Conservation (phyloP, 2,797 vertebrate genomes). For the Cottoperca gobio region DNA sequence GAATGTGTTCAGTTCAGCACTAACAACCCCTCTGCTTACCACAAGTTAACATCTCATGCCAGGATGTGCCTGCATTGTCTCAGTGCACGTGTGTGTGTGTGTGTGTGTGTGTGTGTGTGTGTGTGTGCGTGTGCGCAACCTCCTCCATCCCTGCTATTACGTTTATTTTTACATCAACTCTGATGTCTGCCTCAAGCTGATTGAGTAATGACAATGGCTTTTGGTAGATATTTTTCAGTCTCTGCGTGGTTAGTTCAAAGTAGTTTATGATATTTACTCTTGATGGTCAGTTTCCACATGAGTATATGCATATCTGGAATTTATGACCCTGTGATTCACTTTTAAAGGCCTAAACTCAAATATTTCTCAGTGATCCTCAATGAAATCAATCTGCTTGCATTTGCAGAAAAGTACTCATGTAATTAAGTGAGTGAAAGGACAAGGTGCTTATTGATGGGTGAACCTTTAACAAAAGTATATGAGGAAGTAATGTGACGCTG, state of each 20-base stretch:
- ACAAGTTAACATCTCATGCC: slow-evolving; percentile 43
- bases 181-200: neutral
- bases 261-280: slow-evolving; percentile 17
- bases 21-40: slow-evolving; percentile 50
- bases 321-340: slow-evolving; percentile 5
- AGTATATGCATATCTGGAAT: slow-evolving; percentile 3
- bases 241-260: slow-evolving; percentile 13
- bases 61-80: slow-evolving; percentile 27
- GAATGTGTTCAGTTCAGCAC: slow-evolving; percentile 48
- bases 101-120: neutral
- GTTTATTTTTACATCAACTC: slow-evolving; percentile 12
- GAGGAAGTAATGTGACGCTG: neutral
- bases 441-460: neutral
- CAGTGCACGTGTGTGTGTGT: neutral
- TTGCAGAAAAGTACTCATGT: neutral
- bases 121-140: neutral
- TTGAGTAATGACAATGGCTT: slow-evolving; percentile 2
- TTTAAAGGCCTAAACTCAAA: slow-evolving; percentile 8
- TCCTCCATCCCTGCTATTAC: neutral
- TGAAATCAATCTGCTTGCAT: slow-evolving; percentile 3
- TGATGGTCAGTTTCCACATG: slow-evolving; percentile 18
- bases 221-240: slow-evolving; percentile 22
- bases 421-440: neutral
- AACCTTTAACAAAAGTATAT: neutral
- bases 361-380: neutral